Conservation (phyloP, 2,888 invertebrate species). For the Cistogaster globosa region DNA sequence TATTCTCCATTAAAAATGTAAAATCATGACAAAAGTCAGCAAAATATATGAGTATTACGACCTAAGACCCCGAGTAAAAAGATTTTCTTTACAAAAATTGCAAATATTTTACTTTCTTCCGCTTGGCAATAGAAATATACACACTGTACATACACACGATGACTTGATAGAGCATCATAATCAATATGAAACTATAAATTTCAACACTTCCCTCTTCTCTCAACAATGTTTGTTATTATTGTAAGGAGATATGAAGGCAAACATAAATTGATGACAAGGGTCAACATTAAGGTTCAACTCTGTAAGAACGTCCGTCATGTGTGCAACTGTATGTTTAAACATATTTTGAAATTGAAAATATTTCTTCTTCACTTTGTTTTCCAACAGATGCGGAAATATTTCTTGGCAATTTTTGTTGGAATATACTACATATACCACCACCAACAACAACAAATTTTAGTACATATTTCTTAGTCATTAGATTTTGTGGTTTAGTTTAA, state of each 20-base stretch:
- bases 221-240: slow-evolving; percentile 19
- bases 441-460: slow-evolving; percentile 23
- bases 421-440: slow-evolving; percentile 3
- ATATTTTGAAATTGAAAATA: slow-evolving; percentile 55
- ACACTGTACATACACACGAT: neutral
- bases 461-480: slow-evolving; percentile 41
- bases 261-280: slow-evolving; percentile 71
- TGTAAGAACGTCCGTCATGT: slow-evolving; percentile 64
- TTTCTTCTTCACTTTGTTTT: slow-evolving; percentile 28
- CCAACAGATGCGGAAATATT: slow-evolving; percentile 68
- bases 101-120: slow-evolving; percentile 50
- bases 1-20: slow-evolving; percentile 45
- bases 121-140: slow-evolving; percentile 10
- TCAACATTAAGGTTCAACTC: slow-evolving; percentile 63
- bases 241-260: slow-evolving; percentile 59
- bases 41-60: slow-evolving; percentile 22
- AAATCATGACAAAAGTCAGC: slow-evolving; percentile 53
- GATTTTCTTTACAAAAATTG: slow-evolving; percentile 33
- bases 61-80: slow-evolving; percentile 24
- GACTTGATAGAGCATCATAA: slow-evolving; percentile 34
- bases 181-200: slow-evolving; percentile 32
- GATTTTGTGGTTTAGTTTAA: slow-evolving; percentile 69
- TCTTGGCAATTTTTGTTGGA: slow-evolving; percentile 39
- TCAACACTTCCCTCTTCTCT: slow-evolving; percentile 36
- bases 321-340: slow-evolving; percentile 56